These are phyloP conservation scores for Propsilocerus akamusi DNA, from an alignment of 1,140 invertebrate genomes.

Conservation along the genomic window DNA sequence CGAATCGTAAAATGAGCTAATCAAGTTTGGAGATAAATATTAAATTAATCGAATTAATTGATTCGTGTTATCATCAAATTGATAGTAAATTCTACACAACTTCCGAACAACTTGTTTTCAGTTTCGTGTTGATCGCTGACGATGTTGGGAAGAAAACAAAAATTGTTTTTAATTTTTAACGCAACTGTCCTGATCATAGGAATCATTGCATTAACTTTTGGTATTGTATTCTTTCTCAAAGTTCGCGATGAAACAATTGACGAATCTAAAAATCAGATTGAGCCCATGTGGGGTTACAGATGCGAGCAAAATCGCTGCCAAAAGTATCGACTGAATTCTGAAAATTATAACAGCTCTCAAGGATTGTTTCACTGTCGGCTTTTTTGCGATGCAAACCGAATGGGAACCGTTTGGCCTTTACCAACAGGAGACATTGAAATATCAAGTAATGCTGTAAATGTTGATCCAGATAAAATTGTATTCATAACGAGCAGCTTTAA, in stretches of 20 bases:
- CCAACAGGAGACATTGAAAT: slow-evolving; percentile 35
- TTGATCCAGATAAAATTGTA: neutral
- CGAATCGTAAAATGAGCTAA: too few relatives aligned
- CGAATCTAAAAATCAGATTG: slow-evolving; percentile 6
- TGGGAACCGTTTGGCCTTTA: slow-evolving; percentile 47
- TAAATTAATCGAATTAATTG: too few relatives aligned
- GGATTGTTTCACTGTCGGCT: slow-evolving; percentile 37
- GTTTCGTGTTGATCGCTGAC: too few relatives aligned
- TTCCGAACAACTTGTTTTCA: too few relatives aligned
- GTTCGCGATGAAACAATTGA: neutral
- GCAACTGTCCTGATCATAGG: too few relatives aligned
- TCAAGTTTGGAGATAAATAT: too few relatives aligned
- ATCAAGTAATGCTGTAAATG: neutral
- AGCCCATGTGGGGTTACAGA: slow-evolving; percentile 30
- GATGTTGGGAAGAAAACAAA: too few relatives aligned
- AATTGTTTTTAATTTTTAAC: too few relatives aligned
- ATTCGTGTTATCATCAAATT: too few relatives aligned
- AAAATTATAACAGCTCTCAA: slow-evolving; percentile 27
- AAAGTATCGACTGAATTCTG: slow-evolving; percentile 27
- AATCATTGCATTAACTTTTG: neutral
- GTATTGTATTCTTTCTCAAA: neutral
- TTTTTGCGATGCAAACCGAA: slow-evolving; percentile 32
- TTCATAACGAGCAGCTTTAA: neutral
- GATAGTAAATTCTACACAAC: too few relatives aligned
- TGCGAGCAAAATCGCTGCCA: slow-evolving; percentile 31